These are phyloP conservation scores for Dryadula phaetusa DNA, from an alignment of 2,888 invertebrate species.

Conservation along the genomic window DNA sequence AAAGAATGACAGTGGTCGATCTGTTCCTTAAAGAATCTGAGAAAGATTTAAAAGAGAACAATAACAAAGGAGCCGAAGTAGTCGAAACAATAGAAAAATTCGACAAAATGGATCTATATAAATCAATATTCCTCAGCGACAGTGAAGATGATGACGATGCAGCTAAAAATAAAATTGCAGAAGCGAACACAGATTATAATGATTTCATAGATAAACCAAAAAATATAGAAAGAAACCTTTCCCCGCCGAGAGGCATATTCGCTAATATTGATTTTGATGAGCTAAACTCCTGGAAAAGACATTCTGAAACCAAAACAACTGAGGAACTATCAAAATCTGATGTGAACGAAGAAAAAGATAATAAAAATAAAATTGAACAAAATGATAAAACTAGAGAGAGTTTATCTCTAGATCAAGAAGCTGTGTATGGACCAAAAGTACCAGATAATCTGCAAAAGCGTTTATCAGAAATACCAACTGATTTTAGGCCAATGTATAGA, in stretches of 20 bases:
- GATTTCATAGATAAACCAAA: conserved; percentile 70
- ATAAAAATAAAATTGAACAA: conserved; percentile 25
- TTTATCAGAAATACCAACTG: conserved; percentile 46
- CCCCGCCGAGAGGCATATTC: conserved; percentile 89
- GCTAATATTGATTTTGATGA: conserved; percentile 86
- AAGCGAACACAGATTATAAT: conserved; percentile 38
- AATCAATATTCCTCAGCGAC: conserved; percentile 94
- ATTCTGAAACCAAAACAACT: conserved; percentile 33
- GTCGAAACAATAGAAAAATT: conserved; percentile 77
- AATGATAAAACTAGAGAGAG: conserved; percentile 16
- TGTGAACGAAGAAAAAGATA: conserved; percentile 31
- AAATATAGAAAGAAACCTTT: conserved; percentile 86
- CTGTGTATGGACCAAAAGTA: conserved; percentile 85
- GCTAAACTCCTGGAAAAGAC: conserved; percentile 77
- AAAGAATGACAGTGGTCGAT: conserved; percentile 78
- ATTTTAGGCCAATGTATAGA: conserved; percentile 55
- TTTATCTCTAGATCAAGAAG: conserved; percentile 39
- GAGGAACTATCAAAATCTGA: conserved; percentile 40
- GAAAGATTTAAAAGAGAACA: conserved; percentile 59
- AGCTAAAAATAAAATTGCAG: conserved; percentile 58
- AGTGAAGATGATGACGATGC: conserved; percentile 86
- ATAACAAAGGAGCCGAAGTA: conserved; percentile 59
- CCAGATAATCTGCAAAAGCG: conserved; percentile 75
- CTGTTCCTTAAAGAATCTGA: conserved; percentile 77
- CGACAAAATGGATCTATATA: conserved; percentile 90